These are phyloP conservation scores for Semnopithecus entellus DNA, from an alignment of 2,113 vertebrate species.

Conservation along the genomic window DNA sequence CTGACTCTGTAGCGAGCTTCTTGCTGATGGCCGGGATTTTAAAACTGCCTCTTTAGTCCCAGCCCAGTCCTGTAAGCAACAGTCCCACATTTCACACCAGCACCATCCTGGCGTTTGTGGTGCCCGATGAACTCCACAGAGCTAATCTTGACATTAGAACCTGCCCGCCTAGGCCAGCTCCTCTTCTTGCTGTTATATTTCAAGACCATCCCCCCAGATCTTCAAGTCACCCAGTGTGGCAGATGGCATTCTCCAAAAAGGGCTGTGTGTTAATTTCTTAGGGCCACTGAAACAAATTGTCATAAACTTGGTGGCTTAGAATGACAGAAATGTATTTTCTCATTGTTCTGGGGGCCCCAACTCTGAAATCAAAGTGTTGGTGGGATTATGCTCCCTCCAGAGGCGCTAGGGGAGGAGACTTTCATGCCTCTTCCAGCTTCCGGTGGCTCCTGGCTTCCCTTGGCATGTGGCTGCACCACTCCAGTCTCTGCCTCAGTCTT, in stretches of 20 bases:
- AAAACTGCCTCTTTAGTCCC: background rate
- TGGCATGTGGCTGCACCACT: background rate
- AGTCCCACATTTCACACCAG: background rate
- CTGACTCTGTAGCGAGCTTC: conserved; percentile 17
- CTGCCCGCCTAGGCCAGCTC: background rate
- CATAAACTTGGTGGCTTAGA: background rate
- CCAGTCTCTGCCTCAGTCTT: background rate
- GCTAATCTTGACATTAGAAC: background rate
- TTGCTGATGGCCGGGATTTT: background rate
- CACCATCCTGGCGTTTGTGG: background rate
- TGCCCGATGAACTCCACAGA: background rate
- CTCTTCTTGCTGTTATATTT: background rate
- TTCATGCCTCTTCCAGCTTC: background rate
- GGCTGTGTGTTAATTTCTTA: background rate
- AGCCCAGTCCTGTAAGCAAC: background rate
- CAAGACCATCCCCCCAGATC: background rate
- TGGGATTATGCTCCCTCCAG: background rate
- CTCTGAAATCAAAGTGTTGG: background rate
- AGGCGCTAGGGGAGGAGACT: background rate
- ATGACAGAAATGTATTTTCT: background rate
- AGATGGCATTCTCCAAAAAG: background rate
- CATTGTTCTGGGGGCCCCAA: background rate
- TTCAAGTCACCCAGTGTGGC: background rate
- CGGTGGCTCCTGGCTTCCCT: background rate
- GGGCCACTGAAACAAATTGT: background rate